Base-by-base conservation (phyloP, 2,888 invertebrate species). In the Dolichomitus sp. region DNA sequence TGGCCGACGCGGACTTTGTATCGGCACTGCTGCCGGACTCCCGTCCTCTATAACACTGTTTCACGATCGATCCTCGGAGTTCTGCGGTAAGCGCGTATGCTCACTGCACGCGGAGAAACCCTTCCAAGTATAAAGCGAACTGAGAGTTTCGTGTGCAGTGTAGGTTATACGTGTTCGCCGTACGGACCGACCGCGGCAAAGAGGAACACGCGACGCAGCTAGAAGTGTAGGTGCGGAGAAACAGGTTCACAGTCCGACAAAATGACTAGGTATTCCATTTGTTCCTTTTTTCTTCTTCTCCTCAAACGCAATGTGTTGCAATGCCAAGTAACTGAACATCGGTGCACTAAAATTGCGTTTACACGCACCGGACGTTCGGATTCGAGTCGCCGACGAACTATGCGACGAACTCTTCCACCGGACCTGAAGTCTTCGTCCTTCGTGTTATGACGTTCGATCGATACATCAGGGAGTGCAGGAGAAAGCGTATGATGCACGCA, bases 11-110 rank as follows among this genome's bases (percentile, higher is more conserved):
- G 73, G 77, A 73, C 73, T 77, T 80, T 77, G 72, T 63, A 79
- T 82, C 75, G 82, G 65, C 82, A 84, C 82, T 84, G 82, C 57
- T 83, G 73, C 59, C 23, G 68, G 68, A 76, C 72, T 80, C 61
- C 37, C 66, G 66, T 68, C 37, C 66, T 48, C 57, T 59, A 80
- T 80, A 81, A 79, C 65, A 77, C 83, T 80, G 82, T 82, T 80
- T 77, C 76, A 57, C 84, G 82, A 84, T 82, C 82, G 76, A 82
- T 82, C 59, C 80, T 40, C 54, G 69, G 70, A 37, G 50, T 54
- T 72, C 68, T 68, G 68, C 68, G 61, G 72, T 72, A 80, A 83
- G 66, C 75, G 75, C 72, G 76, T 63, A 50, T 79, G 50, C 65
- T 61, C 65, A 52, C 48, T 65, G 50, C 77, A 77, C 72, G 80